phyloP scores from a whole-genome alignment of 1,140 invertebrate genomes.

The Bombus waltoni region DNA sequence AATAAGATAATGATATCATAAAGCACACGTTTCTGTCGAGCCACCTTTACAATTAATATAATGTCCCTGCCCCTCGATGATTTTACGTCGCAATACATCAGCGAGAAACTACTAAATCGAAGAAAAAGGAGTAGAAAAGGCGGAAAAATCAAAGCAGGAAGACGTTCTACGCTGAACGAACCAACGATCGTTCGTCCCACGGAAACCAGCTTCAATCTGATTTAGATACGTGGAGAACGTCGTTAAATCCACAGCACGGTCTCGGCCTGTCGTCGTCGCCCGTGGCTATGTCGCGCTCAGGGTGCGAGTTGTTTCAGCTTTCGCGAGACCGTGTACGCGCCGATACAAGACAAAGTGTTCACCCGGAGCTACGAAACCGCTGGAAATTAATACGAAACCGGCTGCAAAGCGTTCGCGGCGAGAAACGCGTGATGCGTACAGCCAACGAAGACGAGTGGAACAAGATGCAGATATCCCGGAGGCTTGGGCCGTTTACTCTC shows the following conservation, averaged over 20 bases:
- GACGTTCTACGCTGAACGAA: not conserved
- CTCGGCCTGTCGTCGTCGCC: not conserved
- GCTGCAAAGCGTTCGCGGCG: slow-evolving; percentile 64
- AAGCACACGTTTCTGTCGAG: not conserved
- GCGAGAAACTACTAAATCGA: not conserved
- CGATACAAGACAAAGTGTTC: slow-evolving; percentile 62
- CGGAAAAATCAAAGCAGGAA: not conserved
- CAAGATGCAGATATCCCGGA: slow-evolving; percentile 53
- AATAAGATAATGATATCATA: not conserved
- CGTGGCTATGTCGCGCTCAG: slow-evolving; percentile 29
- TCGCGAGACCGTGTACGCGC: not conserved
- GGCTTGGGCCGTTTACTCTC: slow-evolving; percentile 51
- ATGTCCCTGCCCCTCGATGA: not conserved
- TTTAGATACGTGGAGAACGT: slow-evolving; percentile 33
- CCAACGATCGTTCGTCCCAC: not conserved
- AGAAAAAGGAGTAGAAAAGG: not conserved
- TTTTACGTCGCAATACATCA: not conserved
- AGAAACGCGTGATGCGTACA: slow-evolving; percentile 26
- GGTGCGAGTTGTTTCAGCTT: slow-evolving; percentile 37
- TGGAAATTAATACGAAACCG: slow-evolving; percentile 74
- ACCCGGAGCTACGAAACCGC: slow-evolving; percentile 58
- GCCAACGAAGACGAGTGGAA: slow-evolving; percentile 16
- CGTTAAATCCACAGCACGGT: slow-evolving; percentile 25
- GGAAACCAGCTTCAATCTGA: slow-evolving; percentile 12
- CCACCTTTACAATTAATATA: not conserved